Base-by-base conservation (phyloP, 2,797 vertebrate genomes). In the Heterohyrax brucei region DNA sequence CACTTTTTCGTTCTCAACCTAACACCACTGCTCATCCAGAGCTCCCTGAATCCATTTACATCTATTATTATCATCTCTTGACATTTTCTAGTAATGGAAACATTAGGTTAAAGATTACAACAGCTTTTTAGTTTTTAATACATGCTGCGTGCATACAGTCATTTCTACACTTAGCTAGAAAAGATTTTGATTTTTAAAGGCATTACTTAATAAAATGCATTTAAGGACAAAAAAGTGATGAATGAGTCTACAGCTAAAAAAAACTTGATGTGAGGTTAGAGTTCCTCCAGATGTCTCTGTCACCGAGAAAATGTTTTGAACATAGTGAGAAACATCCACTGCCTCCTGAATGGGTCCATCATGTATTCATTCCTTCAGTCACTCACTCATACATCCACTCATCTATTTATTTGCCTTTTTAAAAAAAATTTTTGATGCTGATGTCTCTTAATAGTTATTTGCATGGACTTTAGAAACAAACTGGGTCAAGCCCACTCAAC, bases 41-140 rank as follows among this genome's bases (percentile, higher is more conserved):
- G 70, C 70, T 73, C 33, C 33, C 39, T 39, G 70, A 73, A 83
- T 93, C 46, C 91, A 73, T 59, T 90, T 91, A 94, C 0, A 79
- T 2, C 26, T 75, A 24, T 77, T 64, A 81, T 46, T 75, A 30
- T 24, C 7, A 78, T 24, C 14, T 26, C 26, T 92, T 33, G 4
- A 83, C 72, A 56, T 7, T 22, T 66, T 76, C 16, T 73, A 84
- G 1, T 14, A 64, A 0, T 80, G 50, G 72, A 89, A 91, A 73
- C 80, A 59, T 53, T 72, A 81, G 2, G 59, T 82, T 92, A 73
- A 86, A 92, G 0, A 0, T 83, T 77, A 0, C 0, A 80, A 26
- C 3, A 62, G 1, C 1, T n/a, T 62, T 78, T 76, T 46, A 78
- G 50, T 2, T 82, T 96, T 95, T 16, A 86, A 39, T 80, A 16